Evolutionary conservation across 2,888 invertebrate genomes (phyloP), one percentile per base, ranked within the genome.

Genomic region (Parascotia fuliginaria): DNA sequence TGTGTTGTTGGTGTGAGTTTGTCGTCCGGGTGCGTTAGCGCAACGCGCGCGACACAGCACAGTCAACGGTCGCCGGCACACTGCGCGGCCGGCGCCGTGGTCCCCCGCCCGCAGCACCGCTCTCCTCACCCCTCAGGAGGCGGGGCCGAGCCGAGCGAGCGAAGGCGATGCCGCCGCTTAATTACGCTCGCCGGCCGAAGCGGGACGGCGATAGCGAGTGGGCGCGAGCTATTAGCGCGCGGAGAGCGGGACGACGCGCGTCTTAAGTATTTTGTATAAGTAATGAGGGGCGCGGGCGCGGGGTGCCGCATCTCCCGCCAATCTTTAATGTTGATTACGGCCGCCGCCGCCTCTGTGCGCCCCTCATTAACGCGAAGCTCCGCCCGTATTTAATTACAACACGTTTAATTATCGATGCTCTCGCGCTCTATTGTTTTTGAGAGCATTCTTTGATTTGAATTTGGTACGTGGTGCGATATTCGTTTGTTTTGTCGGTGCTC

Each of bases 141-240:
- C 86, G 86, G 85, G 79, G 86, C 83, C 73, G 61, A 38, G 34
- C 60, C 79, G 81, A 83, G 83, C 81, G 89, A 87, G 86, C 80
- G 86, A 87, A 89, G 88, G 87, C 87, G 87, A 90, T 89, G 86
- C 90, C 86, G 88, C 76, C 78, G 88, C 91, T 89, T 91, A 91
- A 92, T 91, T 91, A 91, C 91, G 88, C 83, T 83, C 83, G 81
- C 83, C 81, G 85, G 89, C 79, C 81, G 80, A 85, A 92, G 81
- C 86, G 86, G 87, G 92, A 92, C 85, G 85, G 89, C 86, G 83
- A 87, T 89, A 91, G 83, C 72, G 82, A 89, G 90, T 87, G 92
- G 90, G 92, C 92, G 93, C 93, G 92, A 93, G 93, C 93, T 93
- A 94, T 93, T 94, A 94, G 93, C 93, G 86, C 93, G 92, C 93